Evolutionary conservation across 2,113 vertebrate genomes (phyloP), one percentile per base, ranked within the genome.

Genomic region (Colaptes auratus): DNA sequence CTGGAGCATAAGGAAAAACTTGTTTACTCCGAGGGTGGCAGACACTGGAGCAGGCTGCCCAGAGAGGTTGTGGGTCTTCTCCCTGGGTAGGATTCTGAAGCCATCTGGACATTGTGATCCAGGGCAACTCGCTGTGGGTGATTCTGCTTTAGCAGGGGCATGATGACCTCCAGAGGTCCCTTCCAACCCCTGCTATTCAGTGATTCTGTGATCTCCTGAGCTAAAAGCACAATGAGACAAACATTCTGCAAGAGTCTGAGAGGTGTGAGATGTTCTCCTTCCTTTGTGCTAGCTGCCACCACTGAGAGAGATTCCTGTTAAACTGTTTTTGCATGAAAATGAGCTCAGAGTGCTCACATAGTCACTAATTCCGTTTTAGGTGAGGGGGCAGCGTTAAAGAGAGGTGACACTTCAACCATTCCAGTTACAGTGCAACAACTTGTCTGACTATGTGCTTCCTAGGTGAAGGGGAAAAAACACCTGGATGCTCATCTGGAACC

Each of bases 241-340:
- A 35, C n/a, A 66, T 36, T 90, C 76, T 56, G 46, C 0, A 3
- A 76, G 63, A 36, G 76, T n/a, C 15, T 53, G 72, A 88, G 64
- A 87, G 42, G 67, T 74, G 59, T 27, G 82, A 94, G 88, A 70
- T 2, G 1, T 56, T 88, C 35, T 33, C 36, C 1, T 18, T 80
- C 69, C 76, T 67, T 67, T 11, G 2, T 33, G 46, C 17, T 30
- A 46, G 78, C 64, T 86, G 73, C 56, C 19, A 28, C 42, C 48
- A 9, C 60, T 58, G 76, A 36, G 60, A 63, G 36, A 33, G 39
- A 78, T 64, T 74, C 61, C 12, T 10, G 30, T 67, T 83, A n/a
- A 83, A 13, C n/a, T 58, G 17, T n/a, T 93, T 92, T 61, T 75
- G 80, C 80, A 83, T 52, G 65, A 74, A 88, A 92, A 94, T 3